phyloP scores from a whole-genome alignment of 2,888 invertebrate species.

The Emmelina monodactyla region DNA sequence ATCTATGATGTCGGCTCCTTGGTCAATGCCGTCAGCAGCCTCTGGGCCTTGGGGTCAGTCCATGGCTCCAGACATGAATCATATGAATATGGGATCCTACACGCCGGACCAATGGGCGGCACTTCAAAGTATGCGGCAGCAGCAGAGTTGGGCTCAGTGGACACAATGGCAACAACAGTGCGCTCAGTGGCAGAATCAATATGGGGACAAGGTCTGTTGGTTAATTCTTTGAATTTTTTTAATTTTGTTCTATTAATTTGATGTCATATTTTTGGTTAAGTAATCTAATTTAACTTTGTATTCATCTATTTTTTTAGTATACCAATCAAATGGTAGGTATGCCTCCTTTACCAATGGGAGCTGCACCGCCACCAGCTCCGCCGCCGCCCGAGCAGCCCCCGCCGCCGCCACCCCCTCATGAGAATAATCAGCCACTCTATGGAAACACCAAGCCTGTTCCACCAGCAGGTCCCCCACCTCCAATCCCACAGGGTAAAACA shows the following conservation, averaged over 20 bases:
- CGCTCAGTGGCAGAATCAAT: conserved; percentile 78
- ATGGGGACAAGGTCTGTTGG: conserved; percentile 74
- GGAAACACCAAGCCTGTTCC: conserved; percentile 12
- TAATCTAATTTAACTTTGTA: conserved; percentile 6
- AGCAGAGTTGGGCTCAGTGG: conserved; percentile 78
- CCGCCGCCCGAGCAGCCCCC: conserved; percentile 35
- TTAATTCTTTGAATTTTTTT: no score
- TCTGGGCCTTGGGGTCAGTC: conserved; percentile 39
- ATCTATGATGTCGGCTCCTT: conserved; percentile 41
- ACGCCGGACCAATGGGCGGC: conserved; percentile 74
- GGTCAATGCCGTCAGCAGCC: conserved; percentile 42
- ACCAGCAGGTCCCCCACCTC: neutral
- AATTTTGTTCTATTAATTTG: no score
- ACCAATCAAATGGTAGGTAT: conserved; percentile 46
- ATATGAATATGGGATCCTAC: conserved; percentile 49
- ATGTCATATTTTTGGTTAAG: no score
- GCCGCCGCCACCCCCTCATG: conserved; percentile 42
- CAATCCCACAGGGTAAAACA: conserved; percentile 3
- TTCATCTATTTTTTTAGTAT: conserved; percentile 31
- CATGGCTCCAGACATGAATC: conserved; percentile 25
- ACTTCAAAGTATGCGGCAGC: conserved; percentile 68
- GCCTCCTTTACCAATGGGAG: conserved; percentile 25
- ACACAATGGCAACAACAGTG: conserved; percentile 81
- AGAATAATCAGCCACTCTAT: conserved; percentile 49
- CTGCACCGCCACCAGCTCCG: conserved; percentile 23